Evolutionary conservation across 2,888 invertebrate species (phyloP), one percentile per base, ranked within the genome.

Genomic region (Caenorhabditis doughertyi): DNA sequence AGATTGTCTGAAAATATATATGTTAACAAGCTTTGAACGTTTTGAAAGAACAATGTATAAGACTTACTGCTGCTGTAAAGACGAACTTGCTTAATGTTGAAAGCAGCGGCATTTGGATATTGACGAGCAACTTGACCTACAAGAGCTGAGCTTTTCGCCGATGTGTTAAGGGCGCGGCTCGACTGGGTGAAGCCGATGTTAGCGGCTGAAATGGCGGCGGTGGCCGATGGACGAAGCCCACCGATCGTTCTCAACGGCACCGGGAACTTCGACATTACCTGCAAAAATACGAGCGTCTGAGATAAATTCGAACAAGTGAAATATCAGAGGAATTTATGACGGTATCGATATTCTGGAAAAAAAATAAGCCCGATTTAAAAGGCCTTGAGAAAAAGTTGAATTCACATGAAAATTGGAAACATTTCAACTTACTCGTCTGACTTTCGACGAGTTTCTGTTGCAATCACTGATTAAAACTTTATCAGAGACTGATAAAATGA

Each of bases 191-290:
- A 79, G n/a, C 84, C 76, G 53, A 85, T 64, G 49, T 79, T 77
- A 27, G 84, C 82, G 11, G 83, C 83, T 5, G 83, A 79, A 39
- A 82, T 65, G 44, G 86, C 84, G 35, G 85, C 84, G 23, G 81
- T 73, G 23, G 82, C 72, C 49, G 84, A 70, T 42, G 84, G 85
- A 29, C 84, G 80, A 55, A 87, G 85, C 21, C 86, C 87, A 29
- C 85, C 87, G 76, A 88, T 81, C 44, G 84, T 82, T 71, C 88
- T 83, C 60, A 87, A 81, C 44, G 88, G 88, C 44, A 85, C 83
- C 51, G 87, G 84, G 67, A 88, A 85, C 76, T 88, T 88, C 62
- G 88, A 88, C 88, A 88, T 88, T 74, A 70, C 80, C 80, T 80
- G 25, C 13, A 70, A 60, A 56, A 32, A 27, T 9, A 32, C 32